Conservation (phyloP, 2,797 vertebrate genomes). For the Gymnocypris eckloni region DNA sequence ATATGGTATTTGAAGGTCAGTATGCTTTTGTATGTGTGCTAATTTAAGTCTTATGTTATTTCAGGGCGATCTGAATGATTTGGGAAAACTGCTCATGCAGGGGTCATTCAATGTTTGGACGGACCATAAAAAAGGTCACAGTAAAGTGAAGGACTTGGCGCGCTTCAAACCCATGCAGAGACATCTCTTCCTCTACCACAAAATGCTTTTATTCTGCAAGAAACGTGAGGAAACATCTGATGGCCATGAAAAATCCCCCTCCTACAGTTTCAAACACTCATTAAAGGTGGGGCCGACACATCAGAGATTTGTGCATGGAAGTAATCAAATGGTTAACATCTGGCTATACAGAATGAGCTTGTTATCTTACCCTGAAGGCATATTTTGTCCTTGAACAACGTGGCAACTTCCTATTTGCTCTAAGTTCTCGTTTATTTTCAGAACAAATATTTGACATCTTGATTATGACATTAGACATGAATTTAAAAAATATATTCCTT, state of each 20-base stretch:
- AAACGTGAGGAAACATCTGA: conserved; percentile 87
- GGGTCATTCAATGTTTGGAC: conserved; percentile 94
- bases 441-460: conserved; percentile 5
- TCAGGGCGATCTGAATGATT: conserved; percentile 88
- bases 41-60: conserved; percentile 9
- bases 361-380: background rate
- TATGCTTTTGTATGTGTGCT: conserved; percentile 4
- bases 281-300: conserved; percentile 82
- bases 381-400: background rate
- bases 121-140: conserved; percentile 92
- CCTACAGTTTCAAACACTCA: conserved; percentile 94
- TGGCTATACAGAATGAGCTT: background rate
- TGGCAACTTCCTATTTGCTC: background rate
- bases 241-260: conserved; percentile 88
- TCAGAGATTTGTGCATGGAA: background rate
- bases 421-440: background rate
- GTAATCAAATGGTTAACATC: background rate
- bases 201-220: conserved; percentile 93
- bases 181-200: conserved; percentile 92
- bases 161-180: conserved; percentile 96
- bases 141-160: conserved; percentile 94
- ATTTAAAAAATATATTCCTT: background rate
- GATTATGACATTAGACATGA: background rate
- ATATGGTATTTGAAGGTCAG: background rate
- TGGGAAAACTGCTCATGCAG: conserved; percentile 93